These are phyloP conservation scores for Pectinophora gossypiella DNA, from an alignment of 1,140 invertebrate genomes.

Conservation along the genomic window DNA sequence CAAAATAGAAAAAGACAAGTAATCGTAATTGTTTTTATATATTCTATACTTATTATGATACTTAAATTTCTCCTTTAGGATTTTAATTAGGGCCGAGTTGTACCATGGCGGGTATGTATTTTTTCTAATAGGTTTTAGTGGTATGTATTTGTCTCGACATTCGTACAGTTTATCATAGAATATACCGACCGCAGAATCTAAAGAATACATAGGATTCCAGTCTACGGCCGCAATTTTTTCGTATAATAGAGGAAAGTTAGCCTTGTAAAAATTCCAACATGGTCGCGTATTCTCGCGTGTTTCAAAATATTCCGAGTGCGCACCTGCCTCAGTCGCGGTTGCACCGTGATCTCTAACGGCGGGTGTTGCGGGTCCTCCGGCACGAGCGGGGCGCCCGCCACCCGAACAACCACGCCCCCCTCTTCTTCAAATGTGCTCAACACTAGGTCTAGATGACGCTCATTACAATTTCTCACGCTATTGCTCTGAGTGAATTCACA, in stretches of 20 bases:
- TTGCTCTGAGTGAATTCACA: conserved; percentile 8
- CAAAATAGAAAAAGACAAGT: no score
- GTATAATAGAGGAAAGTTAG: not conserved
- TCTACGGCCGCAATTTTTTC: not conserved
- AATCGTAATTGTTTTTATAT: no score
- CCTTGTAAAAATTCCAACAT: no score
- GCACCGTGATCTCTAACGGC: not conserved
- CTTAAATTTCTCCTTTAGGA: no score
- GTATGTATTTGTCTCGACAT: no score
- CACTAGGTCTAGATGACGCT: not conserved
- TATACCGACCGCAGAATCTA: no score
- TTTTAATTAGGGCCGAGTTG: no score
- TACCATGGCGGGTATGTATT: no score
- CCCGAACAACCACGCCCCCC: not conserved
- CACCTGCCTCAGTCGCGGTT: not conserved
- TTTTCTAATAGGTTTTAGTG: no score
- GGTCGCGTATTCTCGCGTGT: not conserved
- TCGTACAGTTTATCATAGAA: no score
- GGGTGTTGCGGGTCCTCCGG: not conserved
- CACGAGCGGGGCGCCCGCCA: not conserved
- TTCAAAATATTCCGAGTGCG: no score
- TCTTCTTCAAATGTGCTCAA: not conserved
- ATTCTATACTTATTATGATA: no score
- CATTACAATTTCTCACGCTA: conserved; percentile 2
- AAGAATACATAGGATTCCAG: not conserved